Conservation (phyloP, 2,888 invertebrate species). For the Abscondita cerata region DNA sequence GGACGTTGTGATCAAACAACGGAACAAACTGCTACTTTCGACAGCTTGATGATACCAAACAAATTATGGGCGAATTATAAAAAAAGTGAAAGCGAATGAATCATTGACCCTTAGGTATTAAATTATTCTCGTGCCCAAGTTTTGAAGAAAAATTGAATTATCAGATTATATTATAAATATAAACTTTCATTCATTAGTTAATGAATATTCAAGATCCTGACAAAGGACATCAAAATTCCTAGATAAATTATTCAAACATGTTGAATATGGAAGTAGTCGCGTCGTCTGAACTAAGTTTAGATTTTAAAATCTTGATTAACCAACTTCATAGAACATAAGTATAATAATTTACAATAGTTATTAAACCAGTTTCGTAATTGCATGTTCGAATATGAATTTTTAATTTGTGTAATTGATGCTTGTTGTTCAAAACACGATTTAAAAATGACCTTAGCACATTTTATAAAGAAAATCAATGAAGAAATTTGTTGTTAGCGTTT, state of each 20-base stretch:
- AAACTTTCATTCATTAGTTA: background rate
- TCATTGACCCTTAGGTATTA: constrained; percentile 26
- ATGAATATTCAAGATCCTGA: constrained; percentile 1
- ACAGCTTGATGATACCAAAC: constrained; percentile 26
- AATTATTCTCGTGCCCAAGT: background rate
- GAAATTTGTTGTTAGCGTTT: too few species aligned
- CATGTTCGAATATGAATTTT: too few species aligned
- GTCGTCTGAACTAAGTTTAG: too few species aligned
- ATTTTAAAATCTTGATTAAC: too few species aligned
- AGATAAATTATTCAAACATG: background rate
- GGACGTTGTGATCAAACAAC: constrained; percentile 2
- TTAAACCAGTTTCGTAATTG: too few species aligned
- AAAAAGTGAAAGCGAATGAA: constrained; percentile 28
- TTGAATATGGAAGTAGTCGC: too few species aligned
- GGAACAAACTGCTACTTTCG: constrained; percentile 16
- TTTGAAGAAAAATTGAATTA: background rate
- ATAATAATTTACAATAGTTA: too few species aligned
- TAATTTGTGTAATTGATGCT: too few species aligned
- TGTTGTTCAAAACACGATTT: too few species aligned
- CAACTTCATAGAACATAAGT: too few species aligned
- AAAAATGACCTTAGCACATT: too few species aligned
- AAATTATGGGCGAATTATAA: constrained; percentile 26
- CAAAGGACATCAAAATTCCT: constrained; percentile 6
- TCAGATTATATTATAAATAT: background rate
- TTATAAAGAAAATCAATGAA: too few species aligned